A percentile compares a stretch with the other conserved stretches of the same genome.
These are phyloP conservation scores for Podabrus alpinus DNA, from an alignment of 2,888 invertebrate species.

Conservation along the genomic window DNA sequence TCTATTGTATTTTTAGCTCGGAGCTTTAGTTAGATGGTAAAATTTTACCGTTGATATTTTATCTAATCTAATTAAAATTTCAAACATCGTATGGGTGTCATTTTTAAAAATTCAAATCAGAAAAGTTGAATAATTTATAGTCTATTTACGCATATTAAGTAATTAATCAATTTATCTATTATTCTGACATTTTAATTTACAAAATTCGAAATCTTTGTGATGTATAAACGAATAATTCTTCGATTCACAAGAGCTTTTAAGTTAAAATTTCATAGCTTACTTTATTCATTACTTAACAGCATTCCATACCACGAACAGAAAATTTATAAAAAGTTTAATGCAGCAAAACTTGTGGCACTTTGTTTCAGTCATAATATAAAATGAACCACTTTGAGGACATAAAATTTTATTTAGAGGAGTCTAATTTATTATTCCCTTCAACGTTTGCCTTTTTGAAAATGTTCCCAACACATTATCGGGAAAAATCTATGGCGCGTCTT, in stretches of 20 bases:
- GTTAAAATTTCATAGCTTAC: neutral
- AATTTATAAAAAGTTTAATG: neutral
- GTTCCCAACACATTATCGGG: neutral
- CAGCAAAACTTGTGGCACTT: neutral
- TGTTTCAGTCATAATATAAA: neutral
- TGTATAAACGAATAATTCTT: neutral
- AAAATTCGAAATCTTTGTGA: neutral
- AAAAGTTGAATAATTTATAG: neutral
- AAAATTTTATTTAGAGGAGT: neutral
- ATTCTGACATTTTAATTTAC: neutral
- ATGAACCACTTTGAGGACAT: neutral
- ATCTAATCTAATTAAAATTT: neutral
- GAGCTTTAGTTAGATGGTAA: neutral
- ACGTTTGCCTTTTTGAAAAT: neutral
- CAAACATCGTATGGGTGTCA: neutral
- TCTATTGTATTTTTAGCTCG: neutral
- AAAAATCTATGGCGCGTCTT: neutral
- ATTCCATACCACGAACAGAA: neutral
- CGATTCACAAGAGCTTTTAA: neutral
- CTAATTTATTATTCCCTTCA: neutral
- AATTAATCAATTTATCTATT: neutral
- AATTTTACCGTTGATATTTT: neutral
- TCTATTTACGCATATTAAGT: neutral
- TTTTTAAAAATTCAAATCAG: neutral
- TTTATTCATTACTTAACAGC: neutral